Percentiles rank a stretch among this genome's conserved stretches.
Conservation (phyloP, 1,140 invertebrate species). For the Mylabris phalerata region DNA sequence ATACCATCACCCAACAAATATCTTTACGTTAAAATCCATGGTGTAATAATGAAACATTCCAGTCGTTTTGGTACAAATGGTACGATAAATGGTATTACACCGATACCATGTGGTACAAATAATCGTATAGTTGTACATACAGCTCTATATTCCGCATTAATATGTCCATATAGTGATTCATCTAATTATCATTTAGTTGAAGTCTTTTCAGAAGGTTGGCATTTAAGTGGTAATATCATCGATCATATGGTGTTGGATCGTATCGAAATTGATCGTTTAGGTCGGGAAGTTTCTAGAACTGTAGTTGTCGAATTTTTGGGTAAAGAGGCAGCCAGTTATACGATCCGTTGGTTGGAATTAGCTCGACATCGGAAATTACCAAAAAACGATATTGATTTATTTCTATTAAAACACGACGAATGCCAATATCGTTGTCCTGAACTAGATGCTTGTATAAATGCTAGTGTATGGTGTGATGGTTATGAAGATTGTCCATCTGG, state of each 20-base stretch:
- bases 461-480: slow-evolving; percentile 84
- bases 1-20: slow-evolving; percentile 61
- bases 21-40: slow-evolving; percentile 63
- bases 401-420: slow-evolving; percentile 57
- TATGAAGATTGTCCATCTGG: slow-evolving; percentile 78
- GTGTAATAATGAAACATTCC: slow-evolving; percentile 52
- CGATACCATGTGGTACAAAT: slow-evolving; percentile 55
- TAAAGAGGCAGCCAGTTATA: slow-evolving; percentile 64
- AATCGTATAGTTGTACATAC: slow-evolving; percentile 69
- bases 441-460: slow-evolving; percentile 79
- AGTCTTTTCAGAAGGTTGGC: slow-evolving; percentile 79
- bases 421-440: slow-evolving; percentile 78
- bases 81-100: slow-evolving; percentile 19
- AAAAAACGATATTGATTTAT: slow-evolving; percentile 37
- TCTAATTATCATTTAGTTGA: slow-evolving; percentile 58
- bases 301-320: slow-evolving; percentile 72
- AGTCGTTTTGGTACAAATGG: slow-evolving; percentile 46
- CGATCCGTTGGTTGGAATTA: slow-evolving; percentile 77
- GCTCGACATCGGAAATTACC: slow-evolving; percentile 47
- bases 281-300: slow-evolving; percentile 55
- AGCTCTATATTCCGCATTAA: slow-evolving; percentile 57
- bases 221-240: slow-evolving; percentile 24
- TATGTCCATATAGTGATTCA: slow-evolving; percentile 60
- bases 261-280: slow-evolving; percentile 51
- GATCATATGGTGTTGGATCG: slow-evolving; percentile 45